These are phyloP conservation scores for Meiosimyza platycephala DNA, from an alignment of 2,888 invertebrate species.

Conservation along the genomic window DNA sequence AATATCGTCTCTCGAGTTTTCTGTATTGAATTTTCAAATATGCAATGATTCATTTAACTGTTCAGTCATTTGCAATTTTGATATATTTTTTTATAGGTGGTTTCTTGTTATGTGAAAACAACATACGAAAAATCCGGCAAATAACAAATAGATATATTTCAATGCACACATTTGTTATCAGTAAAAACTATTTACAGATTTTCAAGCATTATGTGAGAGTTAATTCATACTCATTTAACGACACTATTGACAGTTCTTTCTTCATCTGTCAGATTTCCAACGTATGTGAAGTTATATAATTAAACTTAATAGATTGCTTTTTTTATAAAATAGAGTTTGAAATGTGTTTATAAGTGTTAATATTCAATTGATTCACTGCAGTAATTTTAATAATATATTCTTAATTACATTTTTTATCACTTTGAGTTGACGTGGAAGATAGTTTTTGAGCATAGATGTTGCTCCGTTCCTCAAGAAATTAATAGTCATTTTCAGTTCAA, in stretches of 20 bases:
- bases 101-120: too few species aligned
- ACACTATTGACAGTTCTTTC: constrained; percentile 19
- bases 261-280: constrained; percentile 24
- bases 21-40: too few species aligned
- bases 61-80: too few species aligned
- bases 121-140: too few species aligned
- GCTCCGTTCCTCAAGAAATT: constrained; percentile 56
- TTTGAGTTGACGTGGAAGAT: constrained; percentile 48
- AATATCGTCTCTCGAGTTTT: too few species aligned
- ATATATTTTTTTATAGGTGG: too few species aligned
- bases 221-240: constrained; percentile 11
- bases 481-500: constrained; percentile 53
- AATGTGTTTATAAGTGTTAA: constrained; percentile 13
- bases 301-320: not conserved
- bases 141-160: too few species aligned
- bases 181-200: too few species aligned
- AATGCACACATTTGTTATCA: too few species aligned
- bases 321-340: constrained; percentile 29
- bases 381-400: not conserved
- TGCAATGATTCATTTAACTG: too few species aligned
- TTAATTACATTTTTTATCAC: constrained; percentile 44
- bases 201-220: too few species aligned
- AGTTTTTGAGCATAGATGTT: constrained; percentile 51
- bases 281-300: constrained; percentile 32
- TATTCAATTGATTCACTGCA: not conserved